Conservation (phyloP, 2,797 vertebrate genomes). For the Tolypeutes matacus region DNA sequence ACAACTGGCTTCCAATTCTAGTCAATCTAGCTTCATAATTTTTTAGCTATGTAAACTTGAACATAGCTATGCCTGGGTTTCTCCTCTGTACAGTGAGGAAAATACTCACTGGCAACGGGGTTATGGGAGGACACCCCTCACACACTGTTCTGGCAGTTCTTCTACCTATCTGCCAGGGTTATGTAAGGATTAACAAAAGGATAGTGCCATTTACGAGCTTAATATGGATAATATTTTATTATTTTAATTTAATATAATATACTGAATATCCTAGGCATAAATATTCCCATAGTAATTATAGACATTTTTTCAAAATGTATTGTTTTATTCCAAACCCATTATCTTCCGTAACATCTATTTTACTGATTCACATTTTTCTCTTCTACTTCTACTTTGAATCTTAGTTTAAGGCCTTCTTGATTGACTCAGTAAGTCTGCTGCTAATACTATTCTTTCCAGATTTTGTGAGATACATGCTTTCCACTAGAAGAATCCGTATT, state of each 20-base stretch:
- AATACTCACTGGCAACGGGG: background rate
- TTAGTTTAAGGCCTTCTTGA: background rate
- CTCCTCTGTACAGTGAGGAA: background rate
- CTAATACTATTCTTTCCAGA: background rate
- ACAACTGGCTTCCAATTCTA: background rate
- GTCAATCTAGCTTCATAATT: background rate
- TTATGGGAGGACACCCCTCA: background rate
- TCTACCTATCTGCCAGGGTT: background rate
- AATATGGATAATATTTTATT: background rate
- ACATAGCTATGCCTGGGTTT: background rate
- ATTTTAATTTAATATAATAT: background rate
- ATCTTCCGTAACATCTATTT: background rate
- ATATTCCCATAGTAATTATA: background rate
- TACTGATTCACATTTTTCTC: slow-evolving; percentile 18
- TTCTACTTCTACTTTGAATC: background rate
- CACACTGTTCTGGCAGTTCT: background rate
- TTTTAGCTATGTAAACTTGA: background rate
- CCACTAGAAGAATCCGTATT: background rate
- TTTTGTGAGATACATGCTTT: background rate
- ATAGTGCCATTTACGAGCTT: background rate
- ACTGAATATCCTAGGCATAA: background rate
- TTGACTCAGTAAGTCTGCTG: background rate
- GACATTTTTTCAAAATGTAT: background rate
- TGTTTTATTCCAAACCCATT: slow-evolving; percentile 44
- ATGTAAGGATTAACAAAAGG: background rate